Percentiles rank a stretch among this genome's conserved stretches.
Conservation (phyloP, 92 coral and sea anemone genomes). For the Pocillopora grandis region DNA sequence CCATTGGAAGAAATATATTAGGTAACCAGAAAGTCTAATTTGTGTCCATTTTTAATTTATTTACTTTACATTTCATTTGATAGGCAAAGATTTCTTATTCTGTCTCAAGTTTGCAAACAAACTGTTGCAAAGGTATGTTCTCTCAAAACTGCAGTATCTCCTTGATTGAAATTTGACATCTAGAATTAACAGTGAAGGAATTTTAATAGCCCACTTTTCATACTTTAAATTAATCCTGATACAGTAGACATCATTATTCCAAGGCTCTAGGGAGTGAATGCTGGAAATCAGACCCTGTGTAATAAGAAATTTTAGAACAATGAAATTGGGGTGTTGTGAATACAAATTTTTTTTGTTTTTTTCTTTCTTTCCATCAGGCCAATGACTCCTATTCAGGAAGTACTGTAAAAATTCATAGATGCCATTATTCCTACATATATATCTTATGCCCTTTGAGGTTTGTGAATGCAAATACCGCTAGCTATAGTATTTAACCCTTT, state of each 20-base stretch:
- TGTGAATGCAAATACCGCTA: conserved; percentile 10
- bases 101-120: conserved; percentile 97
- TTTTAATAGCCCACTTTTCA: too few relatives aligned
- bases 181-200: too few relatives aligned
- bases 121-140: conserved; percentile 89
- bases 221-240: too few relatives aligned
- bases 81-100: conserved; percentile 83
- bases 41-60: background rate
- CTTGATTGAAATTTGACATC: background rate
- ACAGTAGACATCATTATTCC: too few relatives aligned
- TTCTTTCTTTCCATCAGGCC: conserved; percentile 54
- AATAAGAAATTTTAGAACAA: background rate
- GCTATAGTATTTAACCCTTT: background rate
- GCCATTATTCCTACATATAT: conserved; percentile 94
- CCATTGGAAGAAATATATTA: too few relatives aligned
- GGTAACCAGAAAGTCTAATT: too few relatives aligned
- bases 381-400: conserved; percentile 91
- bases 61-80: conserved; percentile 1
- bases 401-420: conserved; percentile 88
- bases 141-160: background rate
- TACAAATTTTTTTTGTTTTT: background rate
- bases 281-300: too few relatives aligned
- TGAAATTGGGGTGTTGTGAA: background rate
- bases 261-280: too few relatives aligned
- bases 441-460: conserved; percentile 94